A percentile compares a stretch with the other conserved stretches of the same genome.
Evolutionary conservation across 2,797 vertebrate species (phyloP).

Genomic region (Tarsius wallacei): DNA sequence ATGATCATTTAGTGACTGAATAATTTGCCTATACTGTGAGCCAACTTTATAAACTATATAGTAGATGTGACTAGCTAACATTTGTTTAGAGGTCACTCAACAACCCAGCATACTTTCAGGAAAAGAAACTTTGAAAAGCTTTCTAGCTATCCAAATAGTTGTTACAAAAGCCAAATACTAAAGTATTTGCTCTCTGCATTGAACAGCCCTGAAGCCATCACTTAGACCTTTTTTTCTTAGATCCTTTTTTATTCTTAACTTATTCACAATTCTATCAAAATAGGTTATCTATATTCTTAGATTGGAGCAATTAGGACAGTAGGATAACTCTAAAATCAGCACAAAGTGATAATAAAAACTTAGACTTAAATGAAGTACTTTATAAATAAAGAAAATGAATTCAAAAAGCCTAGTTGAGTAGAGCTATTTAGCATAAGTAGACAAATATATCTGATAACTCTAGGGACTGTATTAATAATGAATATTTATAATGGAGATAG

Average conservation of each 20-base stretch:
- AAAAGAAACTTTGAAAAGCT: neutral
- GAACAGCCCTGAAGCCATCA: neutral
- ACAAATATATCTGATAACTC: neutral
- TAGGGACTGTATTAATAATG: neutral
- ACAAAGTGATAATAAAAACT: neutral
- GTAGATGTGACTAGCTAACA: neutral
- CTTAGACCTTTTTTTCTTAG: neutral
- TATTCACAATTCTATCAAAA: constrained; percentile 4
- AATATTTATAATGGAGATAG: neutral
- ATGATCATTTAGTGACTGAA: constrained; percentile 40
- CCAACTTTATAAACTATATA: constrained; percentile 18
- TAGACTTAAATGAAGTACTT: constrained; percentile 39
- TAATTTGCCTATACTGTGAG: neutral
- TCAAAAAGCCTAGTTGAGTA: neutral
- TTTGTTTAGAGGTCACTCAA: neutral
- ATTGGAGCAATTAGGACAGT: neutral
- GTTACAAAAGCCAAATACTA: neutral
- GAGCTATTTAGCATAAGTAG: neutral
- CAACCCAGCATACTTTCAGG: neutral
- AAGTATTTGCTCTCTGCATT: neutral
- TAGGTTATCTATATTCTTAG: constrained; percentile 35
- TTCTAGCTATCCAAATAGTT: constrained; percentile 1
- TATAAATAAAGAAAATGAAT: neutral
- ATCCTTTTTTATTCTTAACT: constrained; percentile 14
- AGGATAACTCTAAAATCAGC: constrained; percentile 6